Percentiles rank a stretch among this genome's conserved stretches.
Evolutionary conservation across 2,888 invertebrate genomes (phyloP).

Genomic region (Philaethria dido): DNA sequence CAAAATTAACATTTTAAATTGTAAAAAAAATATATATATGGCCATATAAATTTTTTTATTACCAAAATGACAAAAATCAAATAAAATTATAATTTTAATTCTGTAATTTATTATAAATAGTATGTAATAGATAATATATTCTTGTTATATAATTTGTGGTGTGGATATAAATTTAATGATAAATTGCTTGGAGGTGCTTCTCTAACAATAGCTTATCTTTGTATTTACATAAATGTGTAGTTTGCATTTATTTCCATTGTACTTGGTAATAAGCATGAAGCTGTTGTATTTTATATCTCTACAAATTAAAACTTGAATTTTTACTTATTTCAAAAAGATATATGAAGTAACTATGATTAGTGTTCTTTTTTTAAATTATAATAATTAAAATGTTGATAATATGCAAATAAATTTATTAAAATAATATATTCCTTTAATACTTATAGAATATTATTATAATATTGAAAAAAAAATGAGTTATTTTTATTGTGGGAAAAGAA

Average conservation of each 20-base stretch:
- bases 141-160: neutral
- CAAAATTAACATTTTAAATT: constrained; percentile 5
- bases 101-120: neutral
- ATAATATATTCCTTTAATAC: neutral
- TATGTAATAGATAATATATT: neutral
- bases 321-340: neutral
- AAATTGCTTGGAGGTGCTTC: constrained; percentile 2
- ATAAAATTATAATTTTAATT: neutral
- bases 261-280: constrained; percentile 20
- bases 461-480: neutral
- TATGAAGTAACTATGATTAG: neutral
- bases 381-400: neutral
- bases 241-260: constrained; percentile 10
- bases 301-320: constrained; percentile 2
- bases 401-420: neutral
- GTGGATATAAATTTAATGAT: constrained; percentile 7
- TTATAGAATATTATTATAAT: neutral
- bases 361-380: neutral
- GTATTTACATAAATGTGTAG: constrained; percentile 11
- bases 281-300: constrained; percentile 17
- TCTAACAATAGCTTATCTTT: constrained; percentile 4
- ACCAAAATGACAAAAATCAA: neutral
- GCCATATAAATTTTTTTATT: no score
- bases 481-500: neutral
- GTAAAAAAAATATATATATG: no score